Evolutionary conservation across 2,797 vertebrate species (phyloP).

Genomic region (Sus cebifrons): DNA sequence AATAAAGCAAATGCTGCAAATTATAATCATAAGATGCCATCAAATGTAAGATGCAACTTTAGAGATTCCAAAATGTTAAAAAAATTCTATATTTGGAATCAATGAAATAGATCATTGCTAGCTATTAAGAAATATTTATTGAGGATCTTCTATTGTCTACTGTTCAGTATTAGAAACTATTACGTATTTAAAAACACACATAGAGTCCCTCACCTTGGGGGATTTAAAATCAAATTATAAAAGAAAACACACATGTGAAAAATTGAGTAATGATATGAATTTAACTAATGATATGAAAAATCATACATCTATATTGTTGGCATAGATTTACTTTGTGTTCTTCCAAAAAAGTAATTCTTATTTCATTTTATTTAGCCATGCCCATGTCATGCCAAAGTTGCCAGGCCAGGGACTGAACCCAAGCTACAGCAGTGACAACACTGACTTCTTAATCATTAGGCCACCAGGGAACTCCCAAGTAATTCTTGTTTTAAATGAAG

Average conservation of each 20-base stretch:
- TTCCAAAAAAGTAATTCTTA: slow-evolving; percentile 42
- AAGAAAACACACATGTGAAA: background rate
- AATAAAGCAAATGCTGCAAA: background rate
- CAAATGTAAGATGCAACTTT: background rate
- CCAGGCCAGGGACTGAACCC: no score
- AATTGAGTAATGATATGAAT: slow-evolving; percentile 4
- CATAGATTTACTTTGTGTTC: slow-evolving; percentile 17
- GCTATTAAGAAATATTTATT: slow-evolving; percentile 48
- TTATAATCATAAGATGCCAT: background rate
- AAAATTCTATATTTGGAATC: background rate
- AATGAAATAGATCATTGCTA: slow-evolving; percentile 24
- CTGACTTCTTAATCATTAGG: no score
- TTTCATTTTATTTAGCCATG: background rate
- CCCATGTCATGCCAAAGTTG: no score
- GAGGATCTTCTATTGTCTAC: background rate
- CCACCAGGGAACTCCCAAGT: background rate
- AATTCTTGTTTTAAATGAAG: slow-evolving; percentile 58
- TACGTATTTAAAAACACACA: slow-evolving; percentile 16
- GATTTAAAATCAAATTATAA: slow-evolving; percentile 34
- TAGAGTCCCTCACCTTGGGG: background rate
- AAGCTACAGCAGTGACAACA: no score
- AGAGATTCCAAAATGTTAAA: background rate
- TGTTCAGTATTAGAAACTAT: background rate
- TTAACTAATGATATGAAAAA: slow-evolving; percentile 35
- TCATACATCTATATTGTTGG: background rate